Base-by-base conservation (phyloP, 2,888 invertebrate species). In the Calephelis perditalis region DNA sequence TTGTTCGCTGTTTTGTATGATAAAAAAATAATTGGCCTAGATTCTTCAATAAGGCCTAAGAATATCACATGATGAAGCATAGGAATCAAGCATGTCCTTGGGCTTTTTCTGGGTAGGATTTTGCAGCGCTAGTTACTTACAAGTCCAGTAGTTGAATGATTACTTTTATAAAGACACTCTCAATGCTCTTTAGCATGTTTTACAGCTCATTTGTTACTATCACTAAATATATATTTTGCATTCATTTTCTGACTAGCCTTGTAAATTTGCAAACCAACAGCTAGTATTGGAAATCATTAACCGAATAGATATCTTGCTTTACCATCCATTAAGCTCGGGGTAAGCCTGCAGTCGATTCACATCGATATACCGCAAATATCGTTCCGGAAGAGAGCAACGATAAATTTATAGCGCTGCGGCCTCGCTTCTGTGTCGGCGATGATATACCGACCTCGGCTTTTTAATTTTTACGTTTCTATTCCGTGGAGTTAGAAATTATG, bases 331-430 rank as follows among this genome's bases (percentile, higher is more conserved):
- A 52, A 26, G 49, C 43, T 57, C 57, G 12, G 44, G 43, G 43
- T 44, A 57, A 57, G 35, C 45, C 57, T 11, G 45, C 35, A 57
- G 43, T 57, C 43, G 45, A 57, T 57, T 55, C 36, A 37, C n/a
- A 58, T 58, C 44, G 54, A 44, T 45, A 36, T 45, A 56, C 59
- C 59, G 55, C 59, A 56, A 56, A 59, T 59, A 59, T 46, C 59
- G 45, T 40, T 57, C 55, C 56, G 59, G 59, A 59, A 59, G 55
- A 35, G 44, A 57, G 59, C 35, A 36, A 36, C 55, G 55, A 59
- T 59, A 59, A 59, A 59, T 59, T 45, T 12, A 57, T 57, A 35
- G 44, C 45, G 57, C 43, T 15, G 44, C 45, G 45, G 44, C 26
- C 11, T 26, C 57, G 57, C 45, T 44, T 11, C 44, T 43, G 44